phyloP scores from a whole-genome alignment of 2,113 vertebrate genomes.

The Salminus brasiliensis region DNA sequence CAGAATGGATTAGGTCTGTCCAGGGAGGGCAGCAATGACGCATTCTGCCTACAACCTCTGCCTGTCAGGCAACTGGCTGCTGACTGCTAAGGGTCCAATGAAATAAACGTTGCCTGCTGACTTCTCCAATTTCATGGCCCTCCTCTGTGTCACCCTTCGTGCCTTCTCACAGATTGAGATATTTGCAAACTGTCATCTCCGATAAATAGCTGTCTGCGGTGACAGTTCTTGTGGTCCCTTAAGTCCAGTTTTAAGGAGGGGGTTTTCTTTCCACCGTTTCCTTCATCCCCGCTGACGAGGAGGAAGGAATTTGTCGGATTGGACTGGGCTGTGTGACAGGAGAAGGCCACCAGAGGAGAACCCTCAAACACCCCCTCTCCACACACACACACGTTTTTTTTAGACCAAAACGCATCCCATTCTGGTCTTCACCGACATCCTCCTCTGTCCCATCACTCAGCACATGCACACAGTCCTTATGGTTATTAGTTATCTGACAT shows the following conservation, averaged over 20 bases:
- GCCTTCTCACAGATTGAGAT: conserved; percentile 95
- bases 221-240: conserved; percentile 71
- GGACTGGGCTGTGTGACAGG: conserved; percentile 52
- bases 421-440: conserved; percentile 54
- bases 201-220: conserved; percentile 92
- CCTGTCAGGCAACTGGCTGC: conserved; percentile 82
- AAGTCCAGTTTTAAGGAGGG: conserved; percentile 65
- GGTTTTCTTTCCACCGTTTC: conserved; percentile 56
- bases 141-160: conserved; percentile 85
- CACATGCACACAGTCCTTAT: conserved; percentile 62
- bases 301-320: conserved; percentile 61
- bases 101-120: conserved; percentile 95
- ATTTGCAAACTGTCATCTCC: conserved; percentile 99
- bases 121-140: conserved; percentile 89
- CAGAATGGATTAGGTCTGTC: conserved; percentile 70
- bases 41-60: conserved; percentile 74
- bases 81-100: conserved; percentile 88
- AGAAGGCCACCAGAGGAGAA: conserved; percentile 52
- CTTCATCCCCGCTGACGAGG: conserved; percentile 56
- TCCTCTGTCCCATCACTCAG: conserved; percentile 64
- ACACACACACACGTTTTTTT: too few relatives aligned
- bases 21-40: conserved; percentile 66
- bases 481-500: conserved; percentile 70
- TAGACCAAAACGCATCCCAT: conserved; percentile 53
- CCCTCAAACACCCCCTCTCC: too few relatives aligned